A percentile compares a stretch with the other conserved stretches of the same genome.
phyloP scores from a whole-genome alignment of 2,888 invertebrate species.

The Mayetiola destructor region DNA sequence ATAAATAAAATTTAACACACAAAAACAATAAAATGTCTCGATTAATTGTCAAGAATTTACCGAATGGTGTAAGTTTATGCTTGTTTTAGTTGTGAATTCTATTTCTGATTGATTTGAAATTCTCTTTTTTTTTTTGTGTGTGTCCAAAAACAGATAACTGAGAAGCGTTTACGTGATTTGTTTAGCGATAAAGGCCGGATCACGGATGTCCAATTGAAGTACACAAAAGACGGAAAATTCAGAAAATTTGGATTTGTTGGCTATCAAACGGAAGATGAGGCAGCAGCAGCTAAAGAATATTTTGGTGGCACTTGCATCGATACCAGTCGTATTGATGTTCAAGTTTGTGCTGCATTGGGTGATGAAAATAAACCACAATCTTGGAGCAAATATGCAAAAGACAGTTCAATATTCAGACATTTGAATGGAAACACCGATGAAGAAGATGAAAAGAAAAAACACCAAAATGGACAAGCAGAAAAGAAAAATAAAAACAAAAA shows the following conservation, averaged over 20 bases:
- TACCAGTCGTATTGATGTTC: constrained; percentile 66
- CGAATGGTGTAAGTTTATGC: constrained; percentile 54
- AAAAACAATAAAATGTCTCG: constrained; percentile 50
- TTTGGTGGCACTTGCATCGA: constrained; percentile 77
- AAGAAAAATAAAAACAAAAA: constrained; percentile 24
- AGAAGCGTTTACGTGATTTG: constrained; percentile 55
- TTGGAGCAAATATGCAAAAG: constrained; percentile 83
- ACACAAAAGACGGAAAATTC: constrained; percentile 80
- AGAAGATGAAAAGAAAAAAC: constrained; percentile 24
- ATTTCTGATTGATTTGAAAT: constrained; percentile 4
- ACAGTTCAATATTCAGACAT: constrained; percentile 52
- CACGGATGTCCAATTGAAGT: constrained; percentile 89
- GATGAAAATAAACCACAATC: constrained; percentile 65
- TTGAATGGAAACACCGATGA: constrained; percentile 31
- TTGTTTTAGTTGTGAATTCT: neutral
- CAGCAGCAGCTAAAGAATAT: constrained; percentile 56
- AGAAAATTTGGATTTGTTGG: constrained; percentile 90
- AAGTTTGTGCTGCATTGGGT: constrained; percentile 54
- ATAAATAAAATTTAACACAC: neutral
- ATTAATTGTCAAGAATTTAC: constrained; percentile 79
- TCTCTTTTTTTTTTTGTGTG: constrained; percentile 14
- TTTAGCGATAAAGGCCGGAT: constrained; percentile 60
- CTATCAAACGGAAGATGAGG: constrained; percentile 67
- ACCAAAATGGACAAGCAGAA: constrained; percentile 23
- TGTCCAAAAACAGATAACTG: constrained; percentile 49